phyloP scores from a whole-genome alignment of 2,888 invertebrate genomes.

The Platycheirus albimanus region DNA sequence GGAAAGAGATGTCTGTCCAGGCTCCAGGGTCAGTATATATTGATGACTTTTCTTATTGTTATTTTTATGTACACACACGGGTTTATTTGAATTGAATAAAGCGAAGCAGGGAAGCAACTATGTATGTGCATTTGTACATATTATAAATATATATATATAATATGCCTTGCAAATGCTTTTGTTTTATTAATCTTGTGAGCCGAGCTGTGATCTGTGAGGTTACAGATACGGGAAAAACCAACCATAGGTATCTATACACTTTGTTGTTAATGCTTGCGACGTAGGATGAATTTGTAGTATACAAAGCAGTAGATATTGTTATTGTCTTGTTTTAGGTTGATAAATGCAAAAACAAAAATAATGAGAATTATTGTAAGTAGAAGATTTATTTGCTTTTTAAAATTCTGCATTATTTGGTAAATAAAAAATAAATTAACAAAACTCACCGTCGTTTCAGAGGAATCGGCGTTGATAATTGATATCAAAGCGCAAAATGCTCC shows the following conservation, averaged over 20 bases:
- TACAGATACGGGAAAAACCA: background rate
- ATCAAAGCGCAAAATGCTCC: background rate
- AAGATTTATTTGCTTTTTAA: too few relatives aligned
- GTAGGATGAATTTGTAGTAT: slow-evolving; percentile 9
- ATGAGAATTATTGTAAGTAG: too few relatives aligned
- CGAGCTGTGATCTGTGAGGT: too few relatives aligned
- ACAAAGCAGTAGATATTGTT: slow-evolving; percentile 7
- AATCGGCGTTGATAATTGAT: background rate
- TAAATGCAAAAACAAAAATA: too few relatives aligned
- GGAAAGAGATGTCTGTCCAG: slow-evolving; percentile 3
- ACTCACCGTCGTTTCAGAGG: slow-evolving; percentile 4
- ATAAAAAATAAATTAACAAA: background rate
- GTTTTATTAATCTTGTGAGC: too few relatives aligned
- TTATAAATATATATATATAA: too few relatives aligned
- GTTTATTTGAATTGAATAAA: background rate
- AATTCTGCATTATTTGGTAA: too few relatives aligned
- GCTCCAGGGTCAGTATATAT: slow-evolving; percentile 23
- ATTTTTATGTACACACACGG: slow-evolving; percentile 1
- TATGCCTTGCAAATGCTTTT: too few relatives aligned
- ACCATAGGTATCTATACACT: too few relatives aligned
- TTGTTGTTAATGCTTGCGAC: slow-evolving; percentile 6
- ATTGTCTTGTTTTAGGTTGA: background rate
- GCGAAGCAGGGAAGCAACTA: too few relatives aligned
- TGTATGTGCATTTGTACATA: too few relatives aligned
- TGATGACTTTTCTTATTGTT: slow-evolving; percentile 21